Base-by-base conservation (phyloP, 53 echinoderm and acorn worm genomes). In the Apostichopus leukothele region DNA sequence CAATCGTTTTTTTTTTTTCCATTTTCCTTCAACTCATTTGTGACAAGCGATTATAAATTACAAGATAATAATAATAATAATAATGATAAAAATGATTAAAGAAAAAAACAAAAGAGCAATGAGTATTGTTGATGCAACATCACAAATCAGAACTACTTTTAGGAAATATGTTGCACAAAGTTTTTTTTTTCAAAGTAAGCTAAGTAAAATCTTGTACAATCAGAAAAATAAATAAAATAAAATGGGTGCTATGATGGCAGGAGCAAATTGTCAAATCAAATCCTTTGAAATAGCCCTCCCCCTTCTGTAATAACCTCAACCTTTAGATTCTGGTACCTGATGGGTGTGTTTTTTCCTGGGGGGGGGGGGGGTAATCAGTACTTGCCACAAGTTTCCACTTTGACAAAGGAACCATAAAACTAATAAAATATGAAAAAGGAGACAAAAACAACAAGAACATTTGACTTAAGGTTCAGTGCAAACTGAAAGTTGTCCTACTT, bases 41-140 rank as follows among this genome's bases (percentile, higher is more conserved):
- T 59, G 59, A 81, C 60, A 59, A 81, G 81, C 81, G 59, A 81
- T 71, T 81, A 81, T 81, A 81, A 81, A 51, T 81, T 81, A 81
- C 81, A 81, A 81, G 59, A 79, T 79, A 79, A 27, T 52, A 50
- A 51, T 8, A 53, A 79, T 39, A 39, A 39, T 39, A 18, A 51
- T 50, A 53, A 52, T 50, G 18, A 79, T 79, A 79, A 27, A 1
- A 18, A 51, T 50, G 55, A 7, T 81, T 52, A 52, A 54, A 81
- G 55, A 81, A 19, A 81, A 81, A n/a, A 78, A 25, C 6, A 77
- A 10, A 16, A 81, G 4, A 81, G 53, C 7, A 59, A 52, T 71
- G 71, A 19, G 57, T 57, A 57, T 57, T 57, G 57, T 39, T 39
- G 57, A 57, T 57, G 57, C 57, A 57, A 57, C 57, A 57, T 7